Evolutionary conservation across 2,797 vertebrate genomes (phyloP), one percentile per base, ranked within the genome.

Genomic region (Siniperca scherzeri): DNA sequence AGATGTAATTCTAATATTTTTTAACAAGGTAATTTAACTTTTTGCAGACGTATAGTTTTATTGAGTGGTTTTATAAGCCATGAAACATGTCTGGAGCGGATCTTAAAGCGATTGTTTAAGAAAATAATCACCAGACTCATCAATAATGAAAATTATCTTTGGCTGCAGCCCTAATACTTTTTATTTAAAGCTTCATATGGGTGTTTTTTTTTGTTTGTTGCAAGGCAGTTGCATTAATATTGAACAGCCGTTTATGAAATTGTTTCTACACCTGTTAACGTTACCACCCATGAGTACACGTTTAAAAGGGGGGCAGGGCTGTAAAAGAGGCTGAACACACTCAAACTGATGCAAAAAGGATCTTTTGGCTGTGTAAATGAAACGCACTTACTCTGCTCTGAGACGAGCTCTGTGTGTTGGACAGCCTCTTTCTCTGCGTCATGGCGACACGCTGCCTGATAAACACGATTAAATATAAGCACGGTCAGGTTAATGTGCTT

Each of bases 341-440:
- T 21, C 42, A 38, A 9, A 38, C 1, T 38, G 38, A 38, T 38
- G 38, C 38, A 38, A 38, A 7, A 38, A 38, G 42, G 42, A 44
- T 44, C 42, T 40, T 40, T 40, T 40, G 38, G 5, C 11, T 30
- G 25, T 57, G 12, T 16, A 38, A 38, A 40, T 40, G 0, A 38
- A 1, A 64, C 14, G 3, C 3, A 40, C 76, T 78, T 46, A 79
- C 77, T 52, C 4, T 80, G 59, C 1, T 66, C 72, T 91, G 90
- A 57, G 88, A 81, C 25, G 69, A 13, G 64, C 36, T 74, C 38
- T 48, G 88, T 0, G 86, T 6, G 78, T 5, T 61, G 10, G 72
- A 68, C 11, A 10, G 53, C 36, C 84, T 75, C 69, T 88, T 92
- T 3, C 88, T 93, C 65, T 92, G 89, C 5, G 81, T 42, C 93